Conservation (phyloP, 2,888 invertebrate genomes). For the Osmoderma eremita region DNA sequence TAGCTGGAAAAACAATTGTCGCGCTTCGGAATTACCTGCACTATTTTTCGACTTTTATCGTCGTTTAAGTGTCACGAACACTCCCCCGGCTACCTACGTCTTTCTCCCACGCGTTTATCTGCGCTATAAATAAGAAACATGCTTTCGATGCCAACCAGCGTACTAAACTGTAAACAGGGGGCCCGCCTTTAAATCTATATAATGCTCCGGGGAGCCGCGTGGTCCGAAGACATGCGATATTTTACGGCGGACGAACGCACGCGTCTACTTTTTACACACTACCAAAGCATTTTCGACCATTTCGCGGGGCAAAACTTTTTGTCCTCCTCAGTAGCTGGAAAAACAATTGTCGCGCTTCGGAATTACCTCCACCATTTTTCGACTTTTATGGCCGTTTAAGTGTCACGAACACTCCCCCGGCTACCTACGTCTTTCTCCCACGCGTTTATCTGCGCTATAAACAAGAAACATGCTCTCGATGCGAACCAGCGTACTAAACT, state of each 20-base stretch:
- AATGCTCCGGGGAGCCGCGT: not conserved
- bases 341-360: slow-evolving; percentile 7
- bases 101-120: slow-evolving; percentile 8
- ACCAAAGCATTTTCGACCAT: no score
- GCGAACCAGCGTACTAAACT: slow-evolving; percentile 6
- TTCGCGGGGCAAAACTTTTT: no score
- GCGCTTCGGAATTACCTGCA: not conserved
- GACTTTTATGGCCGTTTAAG: slow-evolving; percentile 14
- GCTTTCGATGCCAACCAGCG: slow-evolving; percentile 15
- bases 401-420: not conserved
- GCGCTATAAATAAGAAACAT: slow-evolving; percentile 12
- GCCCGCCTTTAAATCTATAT: slow-evolving; percentile 21
- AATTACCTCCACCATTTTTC: slow-evolving; percentile 7
- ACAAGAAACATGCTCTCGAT: slow-evolving; percentile 11
- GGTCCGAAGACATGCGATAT: not conserved
- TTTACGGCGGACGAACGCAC: slow-evolving; percentile 1
- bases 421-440: slow-evolving; percentile 1
- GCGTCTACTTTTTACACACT: no score
- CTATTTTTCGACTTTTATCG: slow-evolving; percentile 15
- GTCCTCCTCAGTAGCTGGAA: not conserved
- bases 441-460: slow-evolving; percentile 18
- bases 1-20: slow-evolving; percentile 5
- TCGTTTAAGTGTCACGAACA: slow-evolving; percentile 7
- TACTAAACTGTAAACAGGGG: not conserved
- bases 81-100: not conserved